Conservation (phyloP, 2,113 vertebrate species). For the Taurulus bubalis region DNA sequence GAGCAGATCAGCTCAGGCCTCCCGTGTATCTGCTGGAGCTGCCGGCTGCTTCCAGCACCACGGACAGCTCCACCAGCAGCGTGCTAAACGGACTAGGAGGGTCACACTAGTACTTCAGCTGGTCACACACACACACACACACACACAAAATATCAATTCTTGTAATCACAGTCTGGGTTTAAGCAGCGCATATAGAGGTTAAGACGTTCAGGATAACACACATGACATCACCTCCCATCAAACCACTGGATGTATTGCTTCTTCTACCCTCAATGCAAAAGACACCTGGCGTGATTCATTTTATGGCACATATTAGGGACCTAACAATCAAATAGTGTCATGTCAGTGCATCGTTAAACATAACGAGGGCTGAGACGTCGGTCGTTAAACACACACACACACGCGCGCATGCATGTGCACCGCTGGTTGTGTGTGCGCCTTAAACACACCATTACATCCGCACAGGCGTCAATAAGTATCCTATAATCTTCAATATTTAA, state of each 20-base stretch:
- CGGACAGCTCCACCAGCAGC: constrained; percentile 68
- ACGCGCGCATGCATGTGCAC: constrained; percentile 25
- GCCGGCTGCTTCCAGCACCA: constrained; percentile 74
- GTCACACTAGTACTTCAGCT: neutral
- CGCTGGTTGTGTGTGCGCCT: constrained; percentile 1
- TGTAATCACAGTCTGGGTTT: neutral
- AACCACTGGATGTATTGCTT: neutral
- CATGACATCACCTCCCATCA: constrained; percentile 61
- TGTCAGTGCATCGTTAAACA: constrained; percentile 47
- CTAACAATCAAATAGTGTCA: constrained; percentile 30
- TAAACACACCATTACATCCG: neutral
- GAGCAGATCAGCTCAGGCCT: constrained; percentile 64
- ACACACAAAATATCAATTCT: neutral
- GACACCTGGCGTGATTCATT: constrained; percentile 11
- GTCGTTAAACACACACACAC: constrained; percentile 43
- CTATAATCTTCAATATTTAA: neutral
- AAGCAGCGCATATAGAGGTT: constrained; percentile 13
- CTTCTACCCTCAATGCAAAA: neutral
- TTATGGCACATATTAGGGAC: neutral
- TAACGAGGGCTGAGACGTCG: constrained; percentile 43
- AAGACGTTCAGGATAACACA: constrained; percentile 27
- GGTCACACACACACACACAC: neutral
- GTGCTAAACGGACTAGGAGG: neutral
- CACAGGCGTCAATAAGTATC: neutral
- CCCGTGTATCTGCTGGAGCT: constrained; percentile 30